Base-by-base conservation (phyloP, 1,140 invertebrate genomes). In the Palaemon carinicauda region DNA sequence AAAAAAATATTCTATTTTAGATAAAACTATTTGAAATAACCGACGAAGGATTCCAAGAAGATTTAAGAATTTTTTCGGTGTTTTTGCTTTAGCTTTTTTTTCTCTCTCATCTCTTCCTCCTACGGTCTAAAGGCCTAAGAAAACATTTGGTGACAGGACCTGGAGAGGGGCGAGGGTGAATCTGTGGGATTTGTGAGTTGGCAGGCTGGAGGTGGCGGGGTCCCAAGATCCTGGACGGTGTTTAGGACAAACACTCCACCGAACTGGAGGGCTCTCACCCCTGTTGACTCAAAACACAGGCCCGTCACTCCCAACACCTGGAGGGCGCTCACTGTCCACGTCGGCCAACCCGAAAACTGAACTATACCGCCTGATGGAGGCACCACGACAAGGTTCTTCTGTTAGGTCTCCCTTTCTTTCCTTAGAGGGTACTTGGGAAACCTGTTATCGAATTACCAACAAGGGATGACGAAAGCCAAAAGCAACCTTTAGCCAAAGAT, bases 271-370 rank as follows among this genome's bases (percentile, higher is more conserved):
- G 1, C 65, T 31, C 65, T 69, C n/a, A 31, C 29, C 12, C 65
- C 29, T 69, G 65, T 69, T 69, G 65, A 69, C 65, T 69, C 65
- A 69, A 69, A 69, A 69, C 65, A 69, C 65, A 24, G 65, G 65
- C 65, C 65, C 65, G 65, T 69, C 65, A 69, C 65, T 69, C 65
- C 65, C 65, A 31, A 24, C 65, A 69, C 65, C 65, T 69, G 65
- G 65, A 69, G 65, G 65, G 65, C 65, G 65, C 65, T 24, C 24
- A 27, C 60, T 15, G 21, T 69, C 60, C 60, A 17, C 65, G 24
- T 69, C 65, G 12, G 3, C 15, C 65, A 3, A 24, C 29, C 65
- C 21, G 24, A 27, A 24, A 12, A 24, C 29, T 31, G 9, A 21
- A 24, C 56, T 65, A 10, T 3, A n/a, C 56, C 56, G 14, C 19